Base-by-base conservation (phyloP, 2,888 invertebrate species). In the Philaethria dido region DNA sequence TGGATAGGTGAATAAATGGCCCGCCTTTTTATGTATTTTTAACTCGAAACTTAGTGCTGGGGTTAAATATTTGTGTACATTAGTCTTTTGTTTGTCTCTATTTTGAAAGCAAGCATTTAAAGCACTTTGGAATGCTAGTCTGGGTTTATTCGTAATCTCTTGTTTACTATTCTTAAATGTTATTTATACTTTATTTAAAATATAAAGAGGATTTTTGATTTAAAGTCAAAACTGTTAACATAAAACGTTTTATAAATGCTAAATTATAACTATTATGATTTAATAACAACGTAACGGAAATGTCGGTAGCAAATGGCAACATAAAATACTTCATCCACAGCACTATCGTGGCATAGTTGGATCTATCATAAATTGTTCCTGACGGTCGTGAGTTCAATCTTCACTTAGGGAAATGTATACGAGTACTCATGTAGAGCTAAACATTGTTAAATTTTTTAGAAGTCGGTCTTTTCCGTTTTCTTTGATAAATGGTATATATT, bases 11-110 rank as follows among this genome's bases (percentile, higher is more conserved):
- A 60, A 60, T 45, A 60, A 59, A 44, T 45, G 29, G 29, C 16
- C 44, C 29, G 59, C 45, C 45, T 60, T 39, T 57, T 60, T 45
- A 42, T 60, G 45, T 60, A 60, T 60, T 60, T 60, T 60, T 60
- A 60, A 45, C 29, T 29, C 29, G 6, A 18, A 60, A 44, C 60
- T 45, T 60, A 60, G 39, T 39, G 22, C 39, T 22, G 55, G 39
- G 39, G 55, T 57, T 57, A 57, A 57, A 57, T 57, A 57, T 57
- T 57, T 57, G 55, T 57, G 39, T 57, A 57, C 55, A 57, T 57
- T 57, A 57, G 39, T 39, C 39, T 57, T 57, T 57, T 42, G 55
- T 57, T 57, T 57, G 18, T 57, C 39, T 57, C 39, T 39, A 42
- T 42, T 57, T 57, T 22, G n/a, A 57, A 22, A 39, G 39, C 55